Base-by-base conservation (phyloP, 2,888 invertebrate species). In the Eueremaeus valkanovi region DNA sequence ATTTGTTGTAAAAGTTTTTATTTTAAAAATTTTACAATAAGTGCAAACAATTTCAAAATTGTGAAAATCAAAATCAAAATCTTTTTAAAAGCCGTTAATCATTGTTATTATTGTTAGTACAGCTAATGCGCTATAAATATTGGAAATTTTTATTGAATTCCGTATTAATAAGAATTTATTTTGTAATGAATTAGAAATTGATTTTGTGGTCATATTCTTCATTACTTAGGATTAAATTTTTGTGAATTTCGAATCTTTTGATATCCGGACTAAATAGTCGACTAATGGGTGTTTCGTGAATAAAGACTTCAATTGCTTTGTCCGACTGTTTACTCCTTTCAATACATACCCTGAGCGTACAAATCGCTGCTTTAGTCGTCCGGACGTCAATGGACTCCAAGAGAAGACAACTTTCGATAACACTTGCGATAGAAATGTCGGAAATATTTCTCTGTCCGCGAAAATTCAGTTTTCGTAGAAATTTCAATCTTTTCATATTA, bases 171-270 rank as follows among this genome's bases (percentile, higher is more conserved):
- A n/a, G n/a, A n/a, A n/a, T n/a, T n/a, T n/a, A n/a, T n/a, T n/a
- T n/a, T n/a, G n/a, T n/a, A n/a, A n/a, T n/a, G n/a, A 11, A 45
- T 55, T n/a, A 55, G 21, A 55, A 55, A n/a, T 55, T n/a, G 21
- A 55, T 55, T 55, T 55, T 55, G 24, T 55, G 21, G 21, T 55
- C 55, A 55, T 24, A 55, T 55, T 55, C 55, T 55, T 55, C 55
- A n/a, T 55, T 55, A 55, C 21, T 55, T 24, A 55, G n/a, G 21
- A 55, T 9, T 5, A 55, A 21, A 21, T 21, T 21, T 24, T n/a
- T 55, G 3, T 3, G 3, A 9, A 55, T 55, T 21, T 55, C 24
- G 21, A 55, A 55, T 24, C 21, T 2, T 24, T 55, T 55, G 55
- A 55, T 18, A 8, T n/a, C 55, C 21, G 13, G 24, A 11, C 55